Percentiles rank a stretch among this genome's conserved stretches.
Evolutionary conservation across 1,140 invertebrate genomes (phyloP).

Genomic region (Mercenaria mercenaria): DNA sequence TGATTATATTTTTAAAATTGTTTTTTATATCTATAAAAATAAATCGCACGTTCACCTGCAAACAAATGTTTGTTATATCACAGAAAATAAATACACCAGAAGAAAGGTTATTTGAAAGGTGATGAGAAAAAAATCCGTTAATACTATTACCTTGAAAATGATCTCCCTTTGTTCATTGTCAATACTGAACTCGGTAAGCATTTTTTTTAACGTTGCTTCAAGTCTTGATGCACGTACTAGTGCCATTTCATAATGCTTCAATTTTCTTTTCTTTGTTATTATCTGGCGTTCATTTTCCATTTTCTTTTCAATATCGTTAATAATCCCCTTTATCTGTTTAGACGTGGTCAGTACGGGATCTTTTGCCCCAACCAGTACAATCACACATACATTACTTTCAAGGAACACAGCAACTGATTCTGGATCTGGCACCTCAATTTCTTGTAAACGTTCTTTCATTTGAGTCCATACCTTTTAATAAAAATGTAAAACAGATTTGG

Average conservation of each 20-base stretch:
- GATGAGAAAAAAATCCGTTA: too few species aligned
- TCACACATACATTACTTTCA: background rate
- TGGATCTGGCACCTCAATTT: background rate
- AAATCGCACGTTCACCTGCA: too few species aligned
- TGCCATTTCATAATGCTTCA: background rate
- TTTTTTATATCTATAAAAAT: too few species aligned
- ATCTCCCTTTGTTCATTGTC: background rate
- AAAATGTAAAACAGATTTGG: background rate
- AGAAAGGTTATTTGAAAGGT: too few species aligned
- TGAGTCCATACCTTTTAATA: background rate
- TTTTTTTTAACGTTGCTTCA: background rate
- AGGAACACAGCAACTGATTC: conserved; percentile 26
- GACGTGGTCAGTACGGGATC: background rate
- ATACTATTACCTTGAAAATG: conserved; percentile 10
- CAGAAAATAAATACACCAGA: background rate
- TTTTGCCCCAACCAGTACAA: conserved; percentile 13
- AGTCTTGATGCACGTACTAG: background rate
- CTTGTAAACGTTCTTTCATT: background rate
- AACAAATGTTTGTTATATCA: too few species aligned
- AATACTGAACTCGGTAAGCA: background rate
- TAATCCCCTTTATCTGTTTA: background rate
- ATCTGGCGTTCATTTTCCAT: background rate
- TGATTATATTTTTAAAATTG: too few species aligned
- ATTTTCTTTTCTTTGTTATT: conserved; percentile 7
- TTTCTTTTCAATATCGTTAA: conserved; percentile 2